These are phyloP conservation scores for Pantherophis guttatus DNA, from an alignment of 2,113 vertebrate species.

Conservation along the genomic window DNA sequence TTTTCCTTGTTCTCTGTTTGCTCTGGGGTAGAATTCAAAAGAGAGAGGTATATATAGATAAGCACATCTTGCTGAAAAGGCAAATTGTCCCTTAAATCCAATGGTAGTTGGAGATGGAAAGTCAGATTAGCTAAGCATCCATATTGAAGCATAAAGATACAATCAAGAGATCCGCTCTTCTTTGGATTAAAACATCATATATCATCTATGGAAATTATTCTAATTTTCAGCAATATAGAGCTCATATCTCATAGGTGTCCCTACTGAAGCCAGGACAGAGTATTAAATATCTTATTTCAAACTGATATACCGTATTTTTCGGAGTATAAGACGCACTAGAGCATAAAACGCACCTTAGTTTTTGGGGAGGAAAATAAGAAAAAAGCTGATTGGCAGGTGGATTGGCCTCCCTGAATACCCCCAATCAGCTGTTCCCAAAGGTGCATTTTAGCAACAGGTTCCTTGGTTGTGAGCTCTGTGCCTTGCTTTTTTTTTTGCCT, in stretches of 20 bases:
- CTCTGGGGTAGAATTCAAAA: background rate
- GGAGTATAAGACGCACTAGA: no score
- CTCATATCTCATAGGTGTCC: constrained; percentile 24
- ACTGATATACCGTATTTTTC: background rate
- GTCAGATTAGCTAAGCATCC: constrained; percentile 27
- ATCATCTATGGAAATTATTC: background rate
- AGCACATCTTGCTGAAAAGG: background rate
- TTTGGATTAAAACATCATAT: constrained; percentile 37
- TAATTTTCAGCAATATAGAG: constrained; percentile 34
- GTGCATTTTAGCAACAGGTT: no score
- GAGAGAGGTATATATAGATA: background rate
- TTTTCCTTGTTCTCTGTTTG: background rate
- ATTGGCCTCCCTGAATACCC: no score
- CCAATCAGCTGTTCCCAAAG: no score
- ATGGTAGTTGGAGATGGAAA: background rate
- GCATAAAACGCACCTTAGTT: no score
- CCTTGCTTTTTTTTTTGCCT: no score
- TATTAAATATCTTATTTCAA: constrained; percentile 14
- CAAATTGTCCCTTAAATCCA: background rate
- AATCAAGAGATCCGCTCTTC: constrained; percentile 34
- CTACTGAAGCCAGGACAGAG: constrained; percentile 3
- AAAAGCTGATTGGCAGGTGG: no score
- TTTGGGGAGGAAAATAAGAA: no score
- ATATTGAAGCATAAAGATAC: constrained; percentile 36
- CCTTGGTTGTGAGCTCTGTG: no score